Evolutionary conservation across 2,888 invertebrate species (phyloP).

Genomic region (Stegophylla sp.): DNA sequence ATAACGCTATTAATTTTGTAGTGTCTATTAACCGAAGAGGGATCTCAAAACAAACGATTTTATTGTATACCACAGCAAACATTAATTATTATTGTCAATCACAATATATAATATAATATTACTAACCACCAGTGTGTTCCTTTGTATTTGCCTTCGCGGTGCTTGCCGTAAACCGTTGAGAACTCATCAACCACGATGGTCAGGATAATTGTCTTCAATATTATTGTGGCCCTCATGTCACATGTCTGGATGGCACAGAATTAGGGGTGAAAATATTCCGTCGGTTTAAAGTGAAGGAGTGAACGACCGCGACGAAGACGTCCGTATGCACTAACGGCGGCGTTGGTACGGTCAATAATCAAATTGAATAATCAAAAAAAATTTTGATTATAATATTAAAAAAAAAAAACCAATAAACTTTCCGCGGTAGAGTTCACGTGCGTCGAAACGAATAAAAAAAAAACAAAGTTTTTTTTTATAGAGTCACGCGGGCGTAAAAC

Average conservation of each 20-base stretch:
- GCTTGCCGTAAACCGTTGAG: slow-evolving; percentile 7
- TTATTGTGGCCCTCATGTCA: slow-evolving; percentile 39
- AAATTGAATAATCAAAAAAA: not conserved
- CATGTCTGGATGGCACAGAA: slow-evolving; percentile 41
- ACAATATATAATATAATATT: not conserved
- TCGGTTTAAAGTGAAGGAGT: not conserved
- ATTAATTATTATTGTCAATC: too few species aligned
- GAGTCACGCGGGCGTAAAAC: too few species aligned
- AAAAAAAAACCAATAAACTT: too few species aligned
- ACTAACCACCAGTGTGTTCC: slow-evolving; percentile 56
- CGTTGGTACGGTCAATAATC: too few species aligned
- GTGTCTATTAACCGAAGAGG: too few species aligned
- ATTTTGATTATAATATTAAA: too few species aligned
- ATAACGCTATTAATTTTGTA: too few species aligned
- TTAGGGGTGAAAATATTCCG: not conserved
- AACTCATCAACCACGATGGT: slow-evolving; percentile 25
- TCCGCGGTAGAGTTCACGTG: not conserved
- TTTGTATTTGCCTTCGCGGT: slow-evolving; percentile 53
- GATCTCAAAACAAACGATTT: too few species aligned
- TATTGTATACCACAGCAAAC: too few species aligned
- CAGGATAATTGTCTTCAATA: slow-evolving; percentile 17
- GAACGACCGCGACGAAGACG: not conserved
- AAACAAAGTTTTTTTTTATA: too few species aligned
- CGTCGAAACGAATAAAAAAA: not conserved
- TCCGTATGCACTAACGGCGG: not conserved